Base-by-base conservation (phyloP, 1,140 invertebrate species). In the Theocolax elegans region DNA sequence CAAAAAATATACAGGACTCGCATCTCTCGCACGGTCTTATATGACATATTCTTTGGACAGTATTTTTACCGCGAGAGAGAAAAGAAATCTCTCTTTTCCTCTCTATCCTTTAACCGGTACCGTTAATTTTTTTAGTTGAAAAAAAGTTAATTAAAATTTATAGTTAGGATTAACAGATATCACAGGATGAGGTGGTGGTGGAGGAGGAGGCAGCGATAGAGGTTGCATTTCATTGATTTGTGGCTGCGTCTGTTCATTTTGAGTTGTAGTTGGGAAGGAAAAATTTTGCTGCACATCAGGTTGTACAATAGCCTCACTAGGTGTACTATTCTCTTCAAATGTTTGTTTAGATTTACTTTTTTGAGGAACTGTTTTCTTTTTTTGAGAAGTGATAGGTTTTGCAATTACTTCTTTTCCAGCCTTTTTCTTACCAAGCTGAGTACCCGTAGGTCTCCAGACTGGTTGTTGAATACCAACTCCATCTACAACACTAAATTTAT, bases 391-490 rank as follows among this genome's bases (percentile, higher is more conserved):
- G 29, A 29, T 72, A 38, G 58, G 77, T 42, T 78, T 79, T 0
- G 48, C 38, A n/a, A 17, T 63, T 8, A 42, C 35, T n/a, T 74
- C 67, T 67, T 78, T 84, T 58, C 54, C 27, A 44, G 48, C 69
- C 46, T 81, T 85, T 65, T 79, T 85, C 66, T 80, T 85, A 44
- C 84, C 83, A 25, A 84, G 75, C 29, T 85, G 82, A 0, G 85
- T 86, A 29, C 85, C 85, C 1, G 85, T 86, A 6, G 84, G 80
- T 23, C 85, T 77, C 85, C 85, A 86, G 8, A 86, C 83, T 25
- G 85, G 77, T 51, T 86, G 84, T 40, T 85, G 82, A 62, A 86
- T 81, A 8, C 74, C 77, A 8, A 76, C 66, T 40, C 79, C 79
- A 56, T 85, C 84, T 1, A 79, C 69, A 19, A 79, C 80, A 3